Evolutionary conservation across 2,888 invertebrate species (phyloP).

Genomic region (Lepas anatifera): DNA sequence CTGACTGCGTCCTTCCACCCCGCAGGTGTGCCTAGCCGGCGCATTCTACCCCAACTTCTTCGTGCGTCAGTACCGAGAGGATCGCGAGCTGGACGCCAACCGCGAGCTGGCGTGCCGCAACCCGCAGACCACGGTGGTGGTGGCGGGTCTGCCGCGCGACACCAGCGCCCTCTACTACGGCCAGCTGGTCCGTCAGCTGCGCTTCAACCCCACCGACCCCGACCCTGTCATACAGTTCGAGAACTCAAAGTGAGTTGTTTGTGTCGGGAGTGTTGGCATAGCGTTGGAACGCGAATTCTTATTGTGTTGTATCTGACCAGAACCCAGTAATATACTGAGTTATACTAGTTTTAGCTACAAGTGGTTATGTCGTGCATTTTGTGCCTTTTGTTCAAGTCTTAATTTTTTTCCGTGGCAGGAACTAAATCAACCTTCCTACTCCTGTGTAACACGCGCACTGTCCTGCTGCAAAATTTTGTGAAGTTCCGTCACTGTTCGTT

Average conservation of each 20-base stretch:
- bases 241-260: conserved; percentile 21
- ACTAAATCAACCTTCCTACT: too few relatives aligned
- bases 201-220: conserved; percentile 20
- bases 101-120: conserved; percentile 22
- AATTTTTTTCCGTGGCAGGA: too few relatives aligned
- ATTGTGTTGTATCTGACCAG: too few relatives aligned
- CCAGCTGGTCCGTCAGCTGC: conserved; percentile 20
- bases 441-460: too few relatives aligned
- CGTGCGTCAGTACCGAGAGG: conserved; percentile 26
- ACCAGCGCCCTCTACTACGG: conserved; percentile 22
- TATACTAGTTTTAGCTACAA: too few relatives aligned
- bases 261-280: too few relatives aligned
- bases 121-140: conserved; percentile 22
- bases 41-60: conserved; percentile 93
- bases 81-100: conserved; percentile 20
- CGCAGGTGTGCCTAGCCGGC: conserved; percentile 59
- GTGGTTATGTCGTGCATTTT: too few relatives aligned
- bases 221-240: conserved; percentile 21
- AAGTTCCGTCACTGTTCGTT: too few relatives aligned
- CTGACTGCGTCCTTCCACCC: conserved; percentile 19
- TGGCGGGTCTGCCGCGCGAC: conserved; percentile 21
- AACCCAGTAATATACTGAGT: too few relatives aligned
- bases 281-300: too few relatives aligned
- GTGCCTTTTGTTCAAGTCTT: too few relatives aligned
- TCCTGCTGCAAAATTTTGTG: too few relatives aligned